Evolutionary conservation across 2,797 vertebrate genomes (phyloP), one percentile per base, ranked within the genome.

Genomic region (Hybognathus amarus): DNA sequence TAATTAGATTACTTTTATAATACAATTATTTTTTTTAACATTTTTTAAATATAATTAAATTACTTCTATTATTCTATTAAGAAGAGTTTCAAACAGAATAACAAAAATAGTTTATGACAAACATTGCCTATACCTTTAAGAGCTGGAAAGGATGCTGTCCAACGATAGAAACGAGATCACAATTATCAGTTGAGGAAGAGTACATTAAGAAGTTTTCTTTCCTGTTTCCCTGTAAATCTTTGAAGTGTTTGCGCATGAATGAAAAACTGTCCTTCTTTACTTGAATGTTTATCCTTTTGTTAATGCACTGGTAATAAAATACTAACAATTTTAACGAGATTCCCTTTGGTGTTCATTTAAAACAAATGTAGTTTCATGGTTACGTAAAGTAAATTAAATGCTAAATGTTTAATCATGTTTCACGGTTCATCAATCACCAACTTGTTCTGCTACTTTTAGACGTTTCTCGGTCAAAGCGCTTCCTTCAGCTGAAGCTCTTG

Each of bases 141-240:
- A 27, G 42, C 38, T 9, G 24, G 8, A 50, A 73, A 6, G 9
- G 18, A 74, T 6, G 30, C 18, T 24, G 52, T n/a, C n/a, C n/a
- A n/a, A 40, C 13, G 10, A 56, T 17, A 75, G 73, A 75, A 75
- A 75, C 13, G 52, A 59, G 33, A 17, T 24, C 12, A 24, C 13
- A 17, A 27, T 20, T 17, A 24, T 45, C n/a, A 45, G 0, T 4
- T 63, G 56, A 77, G 75, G 56, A 77, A 63, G 38, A 77, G n/a
- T n/a, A 77, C 30, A 77, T 63, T 5, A 33, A 75, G 27, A 74
- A n/a, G 18, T 56, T 77, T 77, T 61, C n/a, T 77, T 77, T 77
- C n/a, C 74, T 38, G 64, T 11, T 40, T 12, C 9, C 27, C 33
- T 6, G 9, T 76, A 40, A 42, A 77, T 15, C 30, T 52, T 22